Conservation (phyloP, 2,797 vertebrate species). For the Enoplosus armatus region DNA sequence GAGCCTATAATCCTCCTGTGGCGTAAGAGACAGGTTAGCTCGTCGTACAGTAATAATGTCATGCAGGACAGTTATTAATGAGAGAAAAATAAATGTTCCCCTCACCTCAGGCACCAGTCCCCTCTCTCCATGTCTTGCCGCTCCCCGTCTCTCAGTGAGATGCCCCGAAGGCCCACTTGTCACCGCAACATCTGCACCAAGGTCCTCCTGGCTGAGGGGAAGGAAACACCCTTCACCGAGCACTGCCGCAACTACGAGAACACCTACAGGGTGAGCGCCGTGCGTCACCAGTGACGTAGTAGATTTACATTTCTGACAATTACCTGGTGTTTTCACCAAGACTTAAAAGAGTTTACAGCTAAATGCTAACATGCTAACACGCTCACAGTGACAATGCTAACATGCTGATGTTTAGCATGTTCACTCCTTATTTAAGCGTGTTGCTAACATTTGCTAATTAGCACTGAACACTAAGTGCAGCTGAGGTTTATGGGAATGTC, state of each 20-base stretch:
- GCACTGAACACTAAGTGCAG: not conserved
- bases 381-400: not conserved
- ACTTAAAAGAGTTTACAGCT: not conserved
- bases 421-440: not conserved
- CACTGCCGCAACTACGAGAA: constrained; percentile 93
- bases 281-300: not conserved
- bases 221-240: constrained; percentile 89
- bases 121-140: constrained; percentile 85
- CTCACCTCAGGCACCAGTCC: constrained; percentile 79
- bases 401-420: too few relatives aligned
- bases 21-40: not conserved
- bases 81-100: not conserved
- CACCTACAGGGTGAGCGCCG: constrained; percentile 87
- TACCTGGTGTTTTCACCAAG: not conserved
- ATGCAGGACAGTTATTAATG: not conserved
- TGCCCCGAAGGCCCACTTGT: constrained; percentile 87
- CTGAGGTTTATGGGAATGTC: too few relatives aligned
- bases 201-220: constrained; percentile 91
- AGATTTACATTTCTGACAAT: not conserved
- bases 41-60: not conserved
- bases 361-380: not conserved
- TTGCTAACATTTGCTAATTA: not conserved
- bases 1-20: constrained; percentile 3
- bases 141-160: constrained; percentile 84
- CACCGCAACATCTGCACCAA: constrained; percentile 95